Conservation (phyloP, 2,797 vertebrate species). For the Smutsia temminckii region DNA sequence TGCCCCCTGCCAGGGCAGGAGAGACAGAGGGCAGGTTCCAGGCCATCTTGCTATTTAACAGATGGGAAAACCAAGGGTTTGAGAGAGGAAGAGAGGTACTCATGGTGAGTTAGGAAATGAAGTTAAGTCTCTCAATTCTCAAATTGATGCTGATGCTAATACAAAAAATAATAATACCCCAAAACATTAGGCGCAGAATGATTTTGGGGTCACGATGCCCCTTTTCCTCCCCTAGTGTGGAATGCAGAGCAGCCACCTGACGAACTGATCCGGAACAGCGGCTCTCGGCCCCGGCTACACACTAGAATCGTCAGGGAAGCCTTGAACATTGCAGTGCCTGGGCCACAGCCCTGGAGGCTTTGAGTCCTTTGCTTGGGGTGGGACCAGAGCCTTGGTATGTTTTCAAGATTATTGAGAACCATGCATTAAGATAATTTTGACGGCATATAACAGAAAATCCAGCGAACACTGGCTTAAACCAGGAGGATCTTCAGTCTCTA, state of each 20-base stretch:
- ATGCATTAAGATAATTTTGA: neutral
- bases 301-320: neutral
- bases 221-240: neutral
- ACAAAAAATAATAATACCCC: neutral
- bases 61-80: neutral
- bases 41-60: neutral
- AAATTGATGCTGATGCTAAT: neutral
- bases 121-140: neutral
- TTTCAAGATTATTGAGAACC: neutral
- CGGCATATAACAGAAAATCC: neutral
- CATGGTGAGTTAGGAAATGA: neutral
- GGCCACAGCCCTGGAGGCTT: neutral
- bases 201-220: neutral
- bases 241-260: neutral
- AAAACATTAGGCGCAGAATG: neutral
- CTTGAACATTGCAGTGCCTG: neutral
- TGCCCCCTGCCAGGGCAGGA: rapidly evolving
- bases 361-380: neutral
- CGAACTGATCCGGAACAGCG: rapidly evolving
- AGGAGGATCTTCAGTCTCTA: neutral
- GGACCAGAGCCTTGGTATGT: neutral
- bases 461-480: neutral
- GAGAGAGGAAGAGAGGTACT: neutral
- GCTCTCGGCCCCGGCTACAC: neutral
- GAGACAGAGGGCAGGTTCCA: neutral